Evolutionary conservation across 2,888 invertebrate genomes (phyloP).

Genomic region (Pseudolycoriella hygida): DNA sequence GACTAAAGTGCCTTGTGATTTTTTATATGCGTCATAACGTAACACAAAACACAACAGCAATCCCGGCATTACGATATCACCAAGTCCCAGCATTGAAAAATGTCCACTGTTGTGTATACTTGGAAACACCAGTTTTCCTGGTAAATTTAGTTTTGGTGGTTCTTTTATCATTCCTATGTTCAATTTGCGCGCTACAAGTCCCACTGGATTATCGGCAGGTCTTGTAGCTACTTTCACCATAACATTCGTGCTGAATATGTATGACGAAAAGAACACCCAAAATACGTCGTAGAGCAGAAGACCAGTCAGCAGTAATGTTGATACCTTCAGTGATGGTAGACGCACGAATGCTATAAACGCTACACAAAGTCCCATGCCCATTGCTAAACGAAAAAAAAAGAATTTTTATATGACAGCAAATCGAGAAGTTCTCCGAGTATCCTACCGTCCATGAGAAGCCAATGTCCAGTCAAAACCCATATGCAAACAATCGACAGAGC

Average conservation of each 20-base stretch:
- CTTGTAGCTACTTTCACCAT: conserved; percentile 88
- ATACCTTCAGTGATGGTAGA: conserved; percentile 88
- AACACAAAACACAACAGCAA: conserved; percentile 87
- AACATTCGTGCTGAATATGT: conserved; percentile 95
- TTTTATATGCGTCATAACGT: conserved; percentile 94
- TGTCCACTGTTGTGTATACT: conserved; percentile 92
- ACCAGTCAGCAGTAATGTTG: conserved; percentile 83
- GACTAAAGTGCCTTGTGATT: conserved; percentile 38
- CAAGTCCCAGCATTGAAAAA: conserved; percentile 86
- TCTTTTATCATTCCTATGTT: conserved; percentile 83
- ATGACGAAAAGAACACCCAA: conserved; percentile 98
- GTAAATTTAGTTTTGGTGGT: conserved; percentile 87
- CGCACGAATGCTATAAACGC: conserved; percentile 95
- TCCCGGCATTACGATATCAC: conserved; percentile 90
- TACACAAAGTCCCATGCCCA: conserved; percentile 96
- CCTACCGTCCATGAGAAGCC: conserved; percentile 91
- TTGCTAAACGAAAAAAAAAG: conserved; percentile 40
- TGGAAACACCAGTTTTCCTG: conserved; percentile 93
- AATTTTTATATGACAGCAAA: background rate
- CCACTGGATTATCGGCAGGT: conserved; percentile 84
- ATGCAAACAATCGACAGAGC: conserved; percentile 89
- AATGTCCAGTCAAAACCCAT: conserved; percentile 95
- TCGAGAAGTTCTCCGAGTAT: conserved; percentile 6
- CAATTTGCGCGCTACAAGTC: conserved; percentile 80
- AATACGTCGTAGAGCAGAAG: conserved; percentile 91